These are phyloP conservation scores for Callocephalon fimbriatum DNA, from an alignment of 2,113 vertebrate genomes.

Conservation along the genomic window DNA sequence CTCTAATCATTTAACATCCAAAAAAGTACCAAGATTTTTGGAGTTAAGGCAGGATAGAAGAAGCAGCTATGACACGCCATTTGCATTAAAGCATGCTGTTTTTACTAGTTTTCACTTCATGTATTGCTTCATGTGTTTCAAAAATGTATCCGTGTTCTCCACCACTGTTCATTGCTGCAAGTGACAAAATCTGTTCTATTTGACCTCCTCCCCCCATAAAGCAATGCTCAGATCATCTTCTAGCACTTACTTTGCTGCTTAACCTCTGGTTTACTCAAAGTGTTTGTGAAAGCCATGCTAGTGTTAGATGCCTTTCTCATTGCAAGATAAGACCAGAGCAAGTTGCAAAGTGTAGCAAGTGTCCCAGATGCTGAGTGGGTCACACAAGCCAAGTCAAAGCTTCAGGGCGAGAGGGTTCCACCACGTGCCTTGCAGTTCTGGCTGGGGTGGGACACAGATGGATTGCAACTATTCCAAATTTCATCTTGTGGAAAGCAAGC, in stretches of 20 bases:
- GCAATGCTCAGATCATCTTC: background rate
- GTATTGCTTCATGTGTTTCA: background rate
- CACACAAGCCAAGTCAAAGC: background rate
- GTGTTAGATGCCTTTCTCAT: background rate
- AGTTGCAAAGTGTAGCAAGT: background rate
- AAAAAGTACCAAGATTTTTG: background rate
- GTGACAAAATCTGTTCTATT: background rate
- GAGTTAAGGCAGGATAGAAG: background rate
- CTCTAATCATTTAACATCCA: background rate
- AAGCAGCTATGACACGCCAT: background rate
- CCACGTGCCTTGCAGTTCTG: background rate
- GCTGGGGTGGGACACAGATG: background rate
- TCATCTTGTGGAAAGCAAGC: background rate
- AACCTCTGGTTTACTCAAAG: background rate
- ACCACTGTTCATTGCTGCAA: fast-evolving
- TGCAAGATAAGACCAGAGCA: background rate
- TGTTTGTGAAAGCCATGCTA: background rate
- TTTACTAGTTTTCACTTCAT: background rate
- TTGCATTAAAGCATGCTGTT: background rate
- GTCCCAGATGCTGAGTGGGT: background rate
- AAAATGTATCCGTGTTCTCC: background rate
- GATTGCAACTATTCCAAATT: background rate
- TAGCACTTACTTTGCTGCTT: background rate
- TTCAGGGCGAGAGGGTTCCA: background rate
- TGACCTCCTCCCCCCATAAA: background rate